Evolutionary conservation across 1,140 invertebrate genomes (phyloP).

Genomic region (Agrilus planipennis): DNA sequence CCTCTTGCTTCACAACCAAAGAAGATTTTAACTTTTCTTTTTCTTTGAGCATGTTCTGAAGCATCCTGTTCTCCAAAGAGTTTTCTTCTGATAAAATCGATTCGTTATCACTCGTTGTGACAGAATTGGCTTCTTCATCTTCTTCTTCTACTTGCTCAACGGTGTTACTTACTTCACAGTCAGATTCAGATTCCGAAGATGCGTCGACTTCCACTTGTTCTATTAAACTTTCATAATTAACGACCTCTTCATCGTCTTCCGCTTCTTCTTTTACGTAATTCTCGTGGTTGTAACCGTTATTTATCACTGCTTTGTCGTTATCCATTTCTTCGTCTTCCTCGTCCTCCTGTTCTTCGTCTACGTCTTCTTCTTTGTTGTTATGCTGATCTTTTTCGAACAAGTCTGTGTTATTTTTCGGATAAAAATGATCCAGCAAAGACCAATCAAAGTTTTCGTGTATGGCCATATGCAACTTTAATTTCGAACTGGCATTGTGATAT

Average conservation of each 20-base stretch:
- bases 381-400: slow-evolving; percentile 17
- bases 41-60: slow-evolving; percentile 15
- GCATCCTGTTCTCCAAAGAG: slow-evolving; percentile 15
- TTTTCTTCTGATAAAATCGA: slow-evolving; percentile 7
- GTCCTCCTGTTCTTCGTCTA: slow-evolving; percentile 12
- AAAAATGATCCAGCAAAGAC: slow-evolving; percentile 26
- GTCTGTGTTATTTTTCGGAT: slow-evolving; percentile 24
- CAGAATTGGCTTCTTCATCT: slow-evolving; percentile 23
- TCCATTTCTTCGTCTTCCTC: slow-evolving; percentile 15
- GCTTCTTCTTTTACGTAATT: slow-evolving; percentile 7
- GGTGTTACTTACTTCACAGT: slow-evolving; percentile 8
- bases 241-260: slow-evolving; percentile 9
- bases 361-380: slow-evolving; percentile 8
- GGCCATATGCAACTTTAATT: slow-evolving; percentile 43
- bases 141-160: slow-evolving; percentile 17
- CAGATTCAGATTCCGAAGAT: slow-evolving; percentile 11
- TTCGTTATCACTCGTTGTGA: slow-evolving; percentile 10
- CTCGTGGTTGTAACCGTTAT: slow-evolving; percentile 14
- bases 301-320: slow-evolving; percentile 9
- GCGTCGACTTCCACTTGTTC: slow-evolving; percentile 29
- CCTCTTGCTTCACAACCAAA: slow-evolving; percentile 9
- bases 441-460: slow-evolving; percentile 43
- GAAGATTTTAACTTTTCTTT: too few species aligned
- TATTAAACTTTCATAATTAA: slow-evolving; percentile 29
- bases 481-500: slow-evolving; percentile 48